Conservation (phyloP, 2,888 invertebrate genomes). For the Frankliniella fusca region DNA sequence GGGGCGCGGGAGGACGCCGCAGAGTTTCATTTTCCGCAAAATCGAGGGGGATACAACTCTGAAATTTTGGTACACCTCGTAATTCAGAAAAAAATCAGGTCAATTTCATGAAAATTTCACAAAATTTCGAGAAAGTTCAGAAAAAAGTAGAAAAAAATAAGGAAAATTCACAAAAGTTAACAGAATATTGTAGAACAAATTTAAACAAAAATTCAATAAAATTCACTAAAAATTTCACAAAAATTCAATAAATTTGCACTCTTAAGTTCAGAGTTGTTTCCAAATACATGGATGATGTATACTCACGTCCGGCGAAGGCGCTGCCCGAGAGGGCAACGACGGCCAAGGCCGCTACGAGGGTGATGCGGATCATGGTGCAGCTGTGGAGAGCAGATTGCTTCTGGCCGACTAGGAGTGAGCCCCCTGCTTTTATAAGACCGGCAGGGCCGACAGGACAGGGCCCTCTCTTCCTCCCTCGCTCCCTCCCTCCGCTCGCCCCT, state of each 20-base stretch:
- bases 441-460: not conserved
- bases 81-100: too few relatives aligned
- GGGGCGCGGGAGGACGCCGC: not conserved
- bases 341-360: not conserved
- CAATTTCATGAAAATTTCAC: too few relatives aligned
- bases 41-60: too few relatives aligned
- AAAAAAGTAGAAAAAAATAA: too few relatives aligned
- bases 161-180: too few relatives aligned
- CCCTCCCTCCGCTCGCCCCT: not conserved
- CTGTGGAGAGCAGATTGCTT: not conserved
- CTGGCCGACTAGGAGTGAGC: not conserved
- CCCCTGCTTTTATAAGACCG: not conserved
- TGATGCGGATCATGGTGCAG: not conserved
- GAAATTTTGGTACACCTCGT: too few relatives aligned
- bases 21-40: not conserved
- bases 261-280: too few relatives aligned
- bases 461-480: not conserved
- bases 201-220: too few relatives aligned
- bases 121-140: too few relatives aligned
- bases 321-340: not conserved
- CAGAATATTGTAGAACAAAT: too few relatives aligned
- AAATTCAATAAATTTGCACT: too few relatives aligned
- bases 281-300: not conserved
- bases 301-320: not conserved
- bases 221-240: too few relatives aligned